These are phyloP conservation scores for Petaurus breviceps DNA, from an alignment of 2,113 vertebrate species.

Conservation along the genomic window DNA sequence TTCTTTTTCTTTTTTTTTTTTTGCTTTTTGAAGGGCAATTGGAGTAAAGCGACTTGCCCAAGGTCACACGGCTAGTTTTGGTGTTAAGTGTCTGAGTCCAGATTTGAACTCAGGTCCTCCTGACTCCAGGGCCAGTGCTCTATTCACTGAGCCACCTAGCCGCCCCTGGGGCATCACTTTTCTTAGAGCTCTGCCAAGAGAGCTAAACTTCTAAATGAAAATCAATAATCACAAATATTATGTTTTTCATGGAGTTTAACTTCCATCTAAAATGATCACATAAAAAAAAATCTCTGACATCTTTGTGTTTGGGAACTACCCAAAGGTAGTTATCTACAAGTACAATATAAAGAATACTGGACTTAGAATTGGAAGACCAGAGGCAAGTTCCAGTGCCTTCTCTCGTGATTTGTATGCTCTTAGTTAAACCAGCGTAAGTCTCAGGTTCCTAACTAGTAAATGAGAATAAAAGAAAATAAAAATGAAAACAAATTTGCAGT, in stretches of 20 bases:
- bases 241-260: neutral
- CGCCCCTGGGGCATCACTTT: neutral
- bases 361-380: neutral
- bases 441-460: neutral
- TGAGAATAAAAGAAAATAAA: neutral
- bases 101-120: no score
- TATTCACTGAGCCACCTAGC: no score
- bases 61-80: no score
- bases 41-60: no score
- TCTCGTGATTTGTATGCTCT: neutral
- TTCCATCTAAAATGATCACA: neutral
- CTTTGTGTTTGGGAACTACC: neutral
- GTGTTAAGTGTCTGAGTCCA: no score
- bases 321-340: neutral
- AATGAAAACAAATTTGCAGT: neutral
- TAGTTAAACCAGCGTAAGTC: neutral
- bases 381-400: neutral
- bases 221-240: neutral
- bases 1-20: no score
- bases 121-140: no score
- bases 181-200: neutral
- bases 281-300: neutral
- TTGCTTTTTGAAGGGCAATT: no score
- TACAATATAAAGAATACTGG: neutral
- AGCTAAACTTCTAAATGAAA: neutral